phyloP scores from a whole-genome alignment of 2,888 invertebrate species.

The Cheilosia urbana region DNA sequence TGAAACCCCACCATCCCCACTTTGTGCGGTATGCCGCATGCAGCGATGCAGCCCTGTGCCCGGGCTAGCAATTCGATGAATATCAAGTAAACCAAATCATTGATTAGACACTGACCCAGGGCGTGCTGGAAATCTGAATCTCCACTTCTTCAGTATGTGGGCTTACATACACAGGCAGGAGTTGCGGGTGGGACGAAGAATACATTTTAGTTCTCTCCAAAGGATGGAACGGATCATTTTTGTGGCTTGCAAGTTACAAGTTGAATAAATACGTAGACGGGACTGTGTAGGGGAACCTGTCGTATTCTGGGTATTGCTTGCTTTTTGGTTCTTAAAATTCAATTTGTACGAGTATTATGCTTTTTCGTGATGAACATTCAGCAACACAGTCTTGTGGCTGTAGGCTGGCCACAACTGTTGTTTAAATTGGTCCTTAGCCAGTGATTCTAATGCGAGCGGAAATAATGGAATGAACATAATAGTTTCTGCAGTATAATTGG shows the following conservation, averaged over 20 bases:
- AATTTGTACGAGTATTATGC: constrained; percentile 12
- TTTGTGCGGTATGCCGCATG: too few relatives aligned
- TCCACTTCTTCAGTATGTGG: background rate
- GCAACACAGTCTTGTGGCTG: constrained; percentile 20
- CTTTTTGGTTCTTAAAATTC: constrained; percentile 42
- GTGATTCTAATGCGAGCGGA: background rate
- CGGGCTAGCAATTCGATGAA: constrained; percentile 42
- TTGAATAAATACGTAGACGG: constrained; percentile 45
- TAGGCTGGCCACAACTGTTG: constrained; percentile 14
- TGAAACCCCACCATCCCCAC: background rate
- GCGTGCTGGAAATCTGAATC: constrained; percentile 29
- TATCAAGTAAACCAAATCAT: constrained; percentile 67
- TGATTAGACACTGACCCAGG: constrained; percentile 53
- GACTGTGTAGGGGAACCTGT: background rate
- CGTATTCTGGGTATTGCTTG: constrained; percentile 1
- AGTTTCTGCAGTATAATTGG: too few relatives aligned
- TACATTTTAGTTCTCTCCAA: constrained; percentile 41
- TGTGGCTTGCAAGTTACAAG: constrained; percentile 55
- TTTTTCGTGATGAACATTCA: constrained; percentile 15
- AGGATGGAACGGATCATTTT: constrained; percentile 48
- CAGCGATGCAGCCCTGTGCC: too few relatives aligned
- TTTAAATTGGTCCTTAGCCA: constrained; percentile 21
- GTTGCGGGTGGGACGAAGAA: background rate
- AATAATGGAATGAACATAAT: constrained; percentile 8
- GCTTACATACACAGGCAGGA: background rate